phyloP scores from a whole-genome alignment of 2,797 vertebrate species.

The Phoebastria nigripes region DNA sequence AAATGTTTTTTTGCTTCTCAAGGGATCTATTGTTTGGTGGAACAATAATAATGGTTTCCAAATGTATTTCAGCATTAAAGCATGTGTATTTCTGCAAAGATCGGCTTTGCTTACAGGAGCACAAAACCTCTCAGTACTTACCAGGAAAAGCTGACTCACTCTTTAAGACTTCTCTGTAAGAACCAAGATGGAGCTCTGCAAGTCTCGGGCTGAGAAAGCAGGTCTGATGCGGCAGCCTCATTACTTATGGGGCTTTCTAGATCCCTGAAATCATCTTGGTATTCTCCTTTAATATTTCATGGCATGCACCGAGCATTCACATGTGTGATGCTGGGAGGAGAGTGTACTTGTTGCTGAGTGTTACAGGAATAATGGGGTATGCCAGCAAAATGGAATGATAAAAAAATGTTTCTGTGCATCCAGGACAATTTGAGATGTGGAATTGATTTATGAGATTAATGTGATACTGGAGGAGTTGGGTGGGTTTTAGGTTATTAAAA shows the following conservation, averaged over 20 bases:
- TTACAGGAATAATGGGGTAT: neutral
- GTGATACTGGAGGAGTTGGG: neutral
- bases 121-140: neutral
- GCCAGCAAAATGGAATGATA: neutral
- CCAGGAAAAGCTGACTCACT: constrained; percentile 45
- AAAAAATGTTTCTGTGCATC: neutral
- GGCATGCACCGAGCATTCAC: neutral
- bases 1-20: neutral
- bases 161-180: neutral
- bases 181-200: neutral
- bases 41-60: neutral
- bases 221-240: neutral
- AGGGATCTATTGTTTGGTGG: neutral
- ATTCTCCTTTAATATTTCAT: neutral
- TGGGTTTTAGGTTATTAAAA: neutral
- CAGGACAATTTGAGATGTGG: neutral
- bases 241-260: neutral
- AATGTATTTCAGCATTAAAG: neutral
- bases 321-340: neutral
- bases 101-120: neutral
- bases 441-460: neutral
- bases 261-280: neutral
- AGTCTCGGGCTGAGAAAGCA: neutral
- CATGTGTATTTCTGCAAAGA: neutral
- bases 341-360: accelerated